Conservation (phyloP, 2,888 invertebrate genomes). For the Byasa hedistus region DNA sequence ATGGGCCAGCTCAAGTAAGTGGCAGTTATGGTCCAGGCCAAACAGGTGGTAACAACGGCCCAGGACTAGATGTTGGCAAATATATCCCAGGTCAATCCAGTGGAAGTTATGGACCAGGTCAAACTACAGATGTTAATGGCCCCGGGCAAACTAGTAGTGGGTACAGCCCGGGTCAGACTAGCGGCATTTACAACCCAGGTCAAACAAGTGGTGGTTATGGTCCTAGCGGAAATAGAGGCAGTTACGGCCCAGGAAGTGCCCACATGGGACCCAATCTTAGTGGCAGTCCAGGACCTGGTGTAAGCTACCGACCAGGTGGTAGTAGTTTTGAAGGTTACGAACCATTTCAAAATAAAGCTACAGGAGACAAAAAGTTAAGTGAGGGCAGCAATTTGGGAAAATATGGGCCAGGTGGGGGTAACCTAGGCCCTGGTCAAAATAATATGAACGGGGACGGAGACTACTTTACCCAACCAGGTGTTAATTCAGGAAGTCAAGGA, state of each 20-base stretch:
- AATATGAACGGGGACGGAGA: not conserved
- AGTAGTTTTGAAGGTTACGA: not conserved
- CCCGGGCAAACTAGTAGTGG: constrained; percentile 28
- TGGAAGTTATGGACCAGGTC: constrained; percentile 30
- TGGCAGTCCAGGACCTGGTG: not conserved
- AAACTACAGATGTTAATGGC: constrained; percentile 26
- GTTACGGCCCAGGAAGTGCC: constrained; percentile 16
- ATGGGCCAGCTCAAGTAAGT: not conserved
- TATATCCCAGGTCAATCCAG: not conserved
- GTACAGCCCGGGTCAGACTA: constrained; percentile 29
- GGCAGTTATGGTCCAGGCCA: constrained; percentile 25
- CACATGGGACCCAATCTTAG: not conserved
- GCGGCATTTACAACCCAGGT: constrained; percentile 16
- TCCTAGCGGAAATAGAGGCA: constrained; percentile 28
- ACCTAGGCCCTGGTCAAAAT: not conserved
- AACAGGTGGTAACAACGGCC: not conserved
- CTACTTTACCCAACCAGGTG: not conserved
- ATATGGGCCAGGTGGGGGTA: not conserved
- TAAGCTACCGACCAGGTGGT: not conserved
- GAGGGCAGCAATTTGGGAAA: not conserved
- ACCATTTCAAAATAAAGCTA: not conserved
- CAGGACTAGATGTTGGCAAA: not conserved
- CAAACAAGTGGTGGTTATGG: constrained; percentile 21
- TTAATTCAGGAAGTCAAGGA: not conserved
- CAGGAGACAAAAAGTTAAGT: not conserved